phyloP scores from a whole-genome alignment of 2,888 invertebrate species.

The Cistogaster globosa region DNA sequence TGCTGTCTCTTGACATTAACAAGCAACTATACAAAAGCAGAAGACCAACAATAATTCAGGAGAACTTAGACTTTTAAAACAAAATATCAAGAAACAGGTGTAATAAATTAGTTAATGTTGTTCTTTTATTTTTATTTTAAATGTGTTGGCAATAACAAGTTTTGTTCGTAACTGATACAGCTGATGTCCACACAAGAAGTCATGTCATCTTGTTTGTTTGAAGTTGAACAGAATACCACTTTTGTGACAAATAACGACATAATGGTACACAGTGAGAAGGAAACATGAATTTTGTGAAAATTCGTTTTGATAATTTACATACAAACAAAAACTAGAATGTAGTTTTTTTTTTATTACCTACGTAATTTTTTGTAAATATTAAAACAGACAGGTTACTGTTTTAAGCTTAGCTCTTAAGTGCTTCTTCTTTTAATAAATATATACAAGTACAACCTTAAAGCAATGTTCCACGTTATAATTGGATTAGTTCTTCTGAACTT shows the following conservation, averaged over 20 bases:
- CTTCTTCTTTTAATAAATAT: no score
- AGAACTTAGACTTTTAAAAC: slow-evolving; percentile 41
- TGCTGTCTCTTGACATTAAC: neutral
- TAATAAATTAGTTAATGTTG: slow-evolving; percentile 58
- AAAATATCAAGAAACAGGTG: slow-evolving; percentile 59
- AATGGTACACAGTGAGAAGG: neutral
- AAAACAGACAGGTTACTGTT: no score
- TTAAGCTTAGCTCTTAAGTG: no score
- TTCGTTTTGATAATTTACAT: no score
- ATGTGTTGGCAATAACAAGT: slow-evolving; percentile 62
- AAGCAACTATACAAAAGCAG: slow-evolving; percentile 2
- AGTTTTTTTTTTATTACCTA: no score
- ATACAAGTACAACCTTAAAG: no score
- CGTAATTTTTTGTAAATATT: no score
- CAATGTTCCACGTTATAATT: no score
- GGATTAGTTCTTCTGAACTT: no score
- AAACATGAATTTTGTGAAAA: no score
- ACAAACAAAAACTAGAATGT: no score
- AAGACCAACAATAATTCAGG: slow-evolving; percentile 3
- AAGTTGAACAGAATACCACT: slow-evolving; percentile 15
- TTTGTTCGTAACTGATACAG: slow-evolving; percentile 49
- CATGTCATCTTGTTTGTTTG: slow-evolving; percentile 31
- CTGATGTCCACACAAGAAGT: slow-evolving; percentile 29
- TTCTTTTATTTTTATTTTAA: neutral
- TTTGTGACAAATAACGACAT: neutral